Evolutionary conservation across 2,797 vertebrate genomes (phyloP).

Genomic region (Varecia variegata): DNA sequence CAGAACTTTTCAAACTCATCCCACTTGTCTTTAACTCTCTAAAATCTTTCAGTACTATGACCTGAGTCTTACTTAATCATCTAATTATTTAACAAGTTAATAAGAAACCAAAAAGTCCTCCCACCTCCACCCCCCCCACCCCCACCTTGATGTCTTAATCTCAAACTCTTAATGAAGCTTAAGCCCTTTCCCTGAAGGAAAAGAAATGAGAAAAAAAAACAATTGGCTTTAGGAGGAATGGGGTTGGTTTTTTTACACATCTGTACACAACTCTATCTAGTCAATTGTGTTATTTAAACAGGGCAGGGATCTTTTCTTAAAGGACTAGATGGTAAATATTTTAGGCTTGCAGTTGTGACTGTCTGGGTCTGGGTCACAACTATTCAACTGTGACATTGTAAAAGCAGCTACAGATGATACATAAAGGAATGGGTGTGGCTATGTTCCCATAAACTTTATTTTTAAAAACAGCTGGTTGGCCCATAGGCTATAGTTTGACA

Average conservation of each 20-base stretch:
- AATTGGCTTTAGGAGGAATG: neutral
- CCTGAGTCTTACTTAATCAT: neutral
- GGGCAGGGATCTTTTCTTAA: neutral
- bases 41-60: neutral
- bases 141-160: neutral
- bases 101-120: neutral
- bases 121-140: too few relatives aligned
- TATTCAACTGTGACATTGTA: neutral
- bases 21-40: neutral
- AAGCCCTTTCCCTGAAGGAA: neutral
- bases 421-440: neutral
- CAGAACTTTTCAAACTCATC: neutral
- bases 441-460: neutral
- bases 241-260: neutral
- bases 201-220: neutral
- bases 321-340: neutral
- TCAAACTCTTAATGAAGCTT: neutral
- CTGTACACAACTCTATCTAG: neutral
- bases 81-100: neutral
- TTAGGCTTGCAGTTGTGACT: neutral
- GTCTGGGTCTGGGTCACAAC: neutral
- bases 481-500: neutral
- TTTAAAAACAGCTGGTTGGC: neutral
- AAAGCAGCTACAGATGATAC: too few relatives aligned
- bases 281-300: neutral